Conservation (phyloP, 2,888 invertebrate genomes). For the Miltochrista miniata region DNA sequence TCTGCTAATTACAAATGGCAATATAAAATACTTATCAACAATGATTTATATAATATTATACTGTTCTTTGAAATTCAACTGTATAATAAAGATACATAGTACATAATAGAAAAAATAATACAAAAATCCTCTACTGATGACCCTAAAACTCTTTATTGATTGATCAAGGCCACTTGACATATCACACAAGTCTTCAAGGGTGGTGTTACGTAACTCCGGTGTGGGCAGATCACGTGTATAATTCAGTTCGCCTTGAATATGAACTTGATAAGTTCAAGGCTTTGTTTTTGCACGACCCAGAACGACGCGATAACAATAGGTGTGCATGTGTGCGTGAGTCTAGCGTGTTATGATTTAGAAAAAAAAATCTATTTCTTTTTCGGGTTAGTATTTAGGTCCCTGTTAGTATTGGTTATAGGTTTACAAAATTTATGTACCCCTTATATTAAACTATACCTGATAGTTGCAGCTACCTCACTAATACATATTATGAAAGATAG, state of each 20-base stretch:
- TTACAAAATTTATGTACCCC: no score
- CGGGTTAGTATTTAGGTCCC: constrained; percentile 15
- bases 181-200: constrained; percentile 30
- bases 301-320: constrained; percentile 61
- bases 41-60: no score
- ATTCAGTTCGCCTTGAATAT: constrained; percentile 72
- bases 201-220: constrained; percentile 65
- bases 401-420: no score
- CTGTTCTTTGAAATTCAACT: no score
- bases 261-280: constrained; percentile 80
- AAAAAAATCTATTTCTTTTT: neutral
- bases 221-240: constrained; percentile 65
- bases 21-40: no score
- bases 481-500: no score
- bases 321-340: constrained; percentile 48
- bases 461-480: no score
- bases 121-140: no score
- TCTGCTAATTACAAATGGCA: no score
- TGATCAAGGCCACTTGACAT: constrained; percentile 8
- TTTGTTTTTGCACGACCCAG: constrained; percentile 70
- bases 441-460: no score
- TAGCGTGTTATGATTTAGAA: constrained; percentile 38
- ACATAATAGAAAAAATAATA: no score
- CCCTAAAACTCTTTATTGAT: neutral
- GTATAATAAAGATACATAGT: no score